These are phyloP conservation scores for Papilio xuthus DNA, from an alignment of 1,140 invertebrate species.

Conservation along the genomic window DNA sequence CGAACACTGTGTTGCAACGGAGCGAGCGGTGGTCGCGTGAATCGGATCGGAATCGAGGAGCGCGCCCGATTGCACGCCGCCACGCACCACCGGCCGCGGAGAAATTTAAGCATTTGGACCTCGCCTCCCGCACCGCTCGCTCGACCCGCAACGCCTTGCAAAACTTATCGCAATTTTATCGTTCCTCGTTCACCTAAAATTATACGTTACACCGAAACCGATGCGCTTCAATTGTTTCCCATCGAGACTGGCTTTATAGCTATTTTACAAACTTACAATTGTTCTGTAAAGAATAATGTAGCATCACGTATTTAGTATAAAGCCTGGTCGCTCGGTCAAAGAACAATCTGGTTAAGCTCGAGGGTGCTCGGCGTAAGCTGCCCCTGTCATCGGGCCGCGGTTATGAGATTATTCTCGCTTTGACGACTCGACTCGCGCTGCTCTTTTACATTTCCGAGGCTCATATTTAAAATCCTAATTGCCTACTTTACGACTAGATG, in stretches of 20 bases:
- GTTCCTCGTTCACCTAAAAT: constrained; percentile 52
- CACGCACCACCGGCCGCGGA: constrained; percentile 70
- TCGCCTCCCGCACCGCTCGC: constrained; percentile 52
- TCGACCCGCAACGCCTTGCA: constrained; percentile 61
- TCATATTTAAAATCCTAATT: constrained; percentile 66
- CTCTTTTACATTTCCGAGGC: constrained; percentile 67
- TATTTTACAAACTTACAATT: constrained; percentile 41
- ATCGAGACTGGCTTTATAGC: constrained; percentile 38
- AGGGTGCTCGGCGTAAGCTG: constrained; percentile 66
- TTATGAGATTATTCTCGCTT: constrained; percentile 78
- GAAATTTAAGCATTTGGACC: constrained; percentile 75
- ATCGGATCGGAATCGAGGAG: constrained; percentile 75
- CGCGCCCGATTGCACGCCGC: constrained; percentile 74
- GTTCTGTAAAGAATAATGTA: constrained; percentile 42
- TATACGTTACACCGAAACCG: constrained; percentile 54
- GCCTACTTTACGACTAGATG: constrained; percentile 51
- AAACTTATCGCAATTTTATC: constrained; percentile 70
- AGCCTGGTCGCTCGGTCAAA: constrained; percentile 57
- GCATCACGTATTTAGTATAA: constrained; percentile 42
- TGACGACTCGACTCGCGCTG: constrained; percentile 71
- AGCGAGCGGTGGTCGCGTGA: constrained; percentile 61
- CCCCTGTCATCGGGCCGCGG: constrained; percentile 60
- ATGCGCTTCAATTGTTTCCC: constrained; percentile 53
- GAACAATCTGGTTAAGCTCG: constrained; percentile 66
- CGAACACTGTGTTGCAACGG: constrained; percentile 68